Conservation (phyloP, 2,113 vertebrate species). For the Halichoeres trimaculatus region DNA sequence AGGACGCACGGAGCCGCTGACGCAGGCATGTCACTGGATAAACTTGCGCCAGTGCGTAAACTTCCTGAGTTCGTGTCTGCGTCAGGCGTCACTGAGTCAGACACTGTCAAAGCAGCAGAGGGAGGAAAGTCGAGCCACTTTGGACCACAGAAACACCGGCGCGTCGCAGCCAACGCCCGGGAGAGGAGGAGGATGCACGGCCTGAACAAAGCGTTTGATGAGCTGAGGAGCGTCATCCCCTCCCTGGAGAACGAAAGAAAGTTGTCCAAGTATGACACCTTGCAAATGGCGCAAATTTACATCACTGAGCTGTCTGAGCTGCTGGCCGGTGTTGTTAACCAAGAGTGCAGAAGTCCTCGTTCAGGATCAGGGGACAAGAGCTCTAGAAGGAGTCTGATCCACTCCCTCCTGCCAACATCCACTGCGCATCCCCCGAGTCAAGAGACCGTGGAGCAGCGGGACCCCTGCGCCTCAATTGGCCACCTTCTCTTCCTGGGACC, state of each 20-base stretch:
- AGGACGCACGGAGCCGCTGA: constrained; percentile 56
- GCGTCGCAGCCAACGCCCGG: constrained; percentile 86
- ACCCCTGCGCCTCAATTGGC: constrained; percentile 52
- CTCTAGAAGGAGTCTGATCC: constrained; percentile 59
- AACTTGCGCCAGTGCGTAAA: constrained; percentile 36
- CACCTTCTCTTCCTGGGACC: constrained; percentile 77
- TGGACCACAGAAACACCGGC: constrained; percentile 79
- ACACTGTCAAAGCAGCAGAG: constrained; percentile 18
- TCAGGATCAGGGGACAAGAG: constrained; percentile 50
- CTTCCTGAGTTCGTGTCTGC: constrained; percentile 37
- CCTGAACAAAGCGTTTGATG: constrained; percentile 85
- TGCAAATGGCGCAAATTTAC: constrained; percentile 89
- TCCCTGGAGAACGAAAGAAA: constrained; percentile 85
- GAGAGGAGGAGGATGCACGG: constrained; percentile 87
- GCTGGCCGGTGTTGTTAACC: constrained; percentile 76
- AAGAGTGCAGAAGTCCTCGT: constrained; percentile 60
- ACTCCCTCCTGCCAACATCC: constrained; percentile 46
- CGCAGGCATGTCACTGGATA: constrained; percentile 35
- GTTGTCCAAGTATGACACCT: constrained; percentile 86
- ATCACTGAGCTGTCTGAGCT: constrained; percentile 85
- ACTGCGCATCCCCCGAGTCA: constrained; percentile 6
- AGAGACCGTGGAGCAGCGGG: constrained; percentile 47
- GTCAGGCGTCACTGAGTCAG: constrained; percentile 17
- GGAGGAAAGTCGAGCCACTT: constrained; percentile 32
- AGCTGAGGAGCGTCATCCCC: constrained; percentile 86